Evolutionary conservation across 1,140 invertebrate genomes (phyloP).

Genomic region (Pachypeltis micranthus): DNA sequence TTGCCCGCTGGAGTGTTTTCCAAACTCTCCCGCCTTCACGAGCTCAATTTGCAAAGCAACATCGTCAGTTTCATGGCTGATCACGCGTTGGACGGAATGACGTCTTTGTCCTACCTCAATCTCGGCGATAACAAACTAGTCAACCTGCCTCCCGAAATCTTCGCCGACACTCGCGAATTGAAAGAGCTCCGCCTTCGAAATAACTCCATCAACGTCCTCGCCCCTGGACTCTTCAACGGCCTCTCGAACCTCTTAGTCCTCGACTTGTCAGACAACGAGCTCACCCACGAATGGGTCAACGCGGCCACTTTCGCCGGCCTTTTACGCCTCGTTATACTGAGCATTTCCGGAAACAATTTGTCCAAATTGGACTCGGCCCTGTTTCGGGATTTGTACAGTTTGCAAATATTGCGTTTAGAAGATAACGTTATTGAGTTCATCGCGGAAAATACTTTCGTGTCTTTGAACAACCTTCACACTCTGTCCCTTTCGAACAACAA

Average conservation of each 20-base stretch:
- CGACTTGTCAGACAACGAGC: constrained; percentile 73
- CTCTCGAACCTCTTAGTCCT: constrained; percentile 67
- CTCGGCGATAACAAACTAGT: constrained; percentile 70
- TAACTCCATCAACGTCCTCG: constrained; percentile 74
- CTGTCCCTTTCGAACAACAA: constrained; percentile 77
- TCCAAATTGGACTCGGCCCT: constrained; percentile 62
- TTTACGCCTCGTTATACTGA: constrained; percentile 63
- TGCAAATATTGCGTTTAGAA: constrained; percentile 69
- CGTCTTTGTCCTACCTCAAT: constrained; percentile 59
- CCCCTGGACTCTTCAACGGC: constrained; percentile 71
- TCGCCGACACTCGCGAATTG: constrained; percentile 63
- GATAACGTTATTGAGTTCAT: constrained; percentile 71
- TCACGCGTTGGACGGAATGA: constrained; percentile 65
- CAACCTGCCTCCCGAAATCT: constrained; percentile 69
- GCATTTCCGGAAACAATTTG: constrained; percentile 70
- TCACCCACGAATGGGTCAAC: constrained; percentile 78
- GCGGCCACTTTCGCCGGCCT: constrained; percentile 73
- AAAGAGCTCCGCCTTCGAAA: constrained; percentile 73
- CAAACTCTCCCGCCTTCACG: constrained; percentile 48
- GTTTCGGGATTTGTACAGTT: constrained; percentile 64
- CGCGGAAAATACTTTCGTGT: constrained; percentile 68
- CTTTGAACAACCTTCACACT: constrained; percentile 69
- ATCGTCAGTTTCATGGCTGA: constrained; percentile 65
- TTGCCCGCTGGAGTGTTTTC: constrained; percentile 64
- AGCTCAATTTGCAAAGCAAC: constrained; percentile 53